A percentile compares a stretch with the other conserved stretches of the same genome.
Evolutionary conservation across 1,140 invertebrate species (phyloP).

Genomic region (Paraescarpia echinospica): DNA sequence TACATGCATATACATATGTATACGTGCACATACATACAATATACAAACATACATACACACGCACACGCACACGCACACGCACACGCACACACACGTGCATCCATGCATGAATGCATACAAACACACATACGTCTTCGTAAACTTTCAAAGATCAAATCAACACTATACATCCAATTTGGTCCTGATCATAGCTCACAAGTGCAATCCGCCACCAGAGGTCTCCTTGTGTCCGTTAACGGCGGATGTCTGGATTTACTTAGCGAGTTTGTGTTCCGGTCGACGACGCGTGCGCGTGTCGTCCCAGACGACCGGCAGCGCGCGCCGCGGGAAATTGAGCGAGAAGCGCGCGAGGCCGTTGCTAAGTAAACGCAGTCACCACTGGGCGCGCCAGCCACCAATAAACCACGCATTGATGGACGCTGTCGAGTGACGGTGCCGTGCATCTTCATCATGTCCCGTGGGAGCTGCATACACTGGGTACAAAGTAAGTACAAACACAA

Average conservation of each 20-base stretch:
- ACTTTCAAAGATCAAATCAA: too few relatives aligned
- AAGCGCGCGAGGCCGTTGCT: not conserved
- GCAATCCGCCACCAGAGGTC: too few relatives aligned
- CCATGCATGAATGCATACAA: too few relatives aligned
- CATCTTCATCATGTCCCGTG: not conserved
- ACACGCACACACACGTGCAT: too few relatives aligned
- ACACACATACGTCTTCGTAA: too few relatives aligned
- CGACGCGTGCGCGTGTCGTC: not conserved
- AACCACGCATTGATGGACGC: not conserved
- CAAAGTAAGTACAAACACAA: not conserved
- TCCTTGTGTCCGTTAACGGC: not conserved
- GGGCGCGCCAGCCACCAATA: not conserved
- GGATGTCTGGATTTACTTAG: not conserved
- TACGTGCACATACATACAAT: too few relatives aligned
- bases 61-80: too few relatives aligned
- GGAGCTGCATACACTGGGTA: not conserved
- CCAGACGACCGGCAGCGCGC: not conserved
- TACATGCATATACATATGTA: too few relatives aligned
- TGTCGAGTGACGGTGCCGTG: not conserved
- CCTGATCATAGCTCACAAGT: not conserved
- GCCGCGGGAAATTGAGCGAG: not conserved
- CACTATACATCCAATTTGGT: too few relatives aligned
- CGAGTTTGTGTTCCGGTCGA: not conserved
- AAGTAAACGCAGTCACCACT: not conserved
- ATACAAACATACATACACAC: too few relatives aligned